Base-by-base conservation (phyloP, 2,797 vertebrate genomes). In the Sitta carolinensis region DNA sequence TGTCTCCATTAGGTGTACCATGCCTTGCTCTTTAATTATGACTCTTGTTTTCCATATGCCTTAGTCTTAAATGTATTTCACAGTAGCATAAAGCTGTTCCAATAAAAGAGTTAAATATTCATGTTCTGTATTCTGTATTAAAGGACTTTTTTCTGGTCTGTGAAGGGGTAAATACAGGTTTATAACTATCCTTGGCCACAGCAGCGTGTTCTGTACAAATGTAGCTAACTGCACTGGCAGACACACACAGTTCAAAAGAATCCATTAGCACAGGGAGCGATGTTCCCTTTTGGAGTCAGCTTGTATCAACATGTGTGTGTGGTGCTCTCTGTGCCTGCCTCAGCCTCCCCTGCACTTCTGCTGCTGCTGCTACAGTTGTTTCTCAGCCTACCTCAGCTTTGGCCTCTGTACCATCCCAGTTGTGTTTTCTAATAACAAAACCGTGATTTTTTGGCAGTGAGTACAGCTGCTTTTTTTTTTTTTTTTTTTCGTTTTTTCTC, bases 341-440 rank as follows among this genome's bases (percentile, higher is more conserved):
- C 61, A 17, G 57, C 42, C 27, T 86, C 61, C 36, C 51, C 47
- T 64, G 34, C 5, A 2, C 21, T 52, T 20, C 61, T 5, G 1
- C 30, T 78, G 34, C 2, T 54, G 73, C 7, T 48, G 47, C 6
- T 54, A 11, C 4, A 3, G 5, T 11, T 79, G 38, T 94, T 95
- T 95, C 74, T 93, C 72, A 79, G 42, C 3, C 23, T 95, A 10
- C 77, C 77, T 81, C 92, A 45, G 77, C 18, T 25, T 73, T 84
- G 94, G 84, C 76, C 91, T 77, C 85, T 36, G 9, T 67, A 69
- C 66, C 68, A 29, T 89, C 57, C 64, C 62, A 25, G n/a, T 47
- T 88, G 57, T 88, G 81, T 88, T 92, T 97, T 94, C 93, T 94
- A 92, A 86, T 84, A 92, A 91, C 84, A 87, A 87, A 84, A 70